Evolutionary conservation across 2,888 invertebrate species (phyloP).

Genomic region (Scaptomyza polygonia): DNA sequence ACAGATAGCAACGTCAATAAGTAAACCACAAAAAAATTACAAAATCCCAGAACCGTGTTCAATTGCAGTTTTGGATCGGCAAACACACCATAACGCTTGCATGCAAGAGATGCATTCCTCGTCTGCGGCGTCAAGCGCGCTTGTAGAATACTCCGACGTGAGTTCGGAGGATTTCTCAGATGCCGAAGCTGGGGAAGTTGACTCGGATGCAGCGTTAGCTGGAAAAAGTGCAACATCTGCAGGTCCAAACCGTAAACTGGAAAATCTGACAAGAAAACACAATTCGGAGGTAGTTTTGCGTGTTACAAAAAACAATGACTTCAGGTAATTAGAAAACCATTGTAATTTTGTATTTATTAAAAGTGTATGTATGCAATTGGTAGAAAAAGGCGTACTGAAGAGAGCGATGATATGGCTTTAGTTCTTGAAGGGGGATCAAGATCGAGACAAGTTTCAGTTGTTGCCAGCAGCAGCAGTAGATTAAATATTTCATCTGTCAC

Average conservation of each 20-base stretch:
- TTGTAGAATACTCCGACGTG: slow-evolving; percentile 93
- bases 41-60: slow-evolving; percentile 6
- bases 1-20: slow-evolving; percentile 9
- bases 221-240: slow-evolving; percentile 20
- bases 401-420: slow-evolving; percentile 53
- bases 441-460: slow-evolving; percentile 55
- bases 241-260: slow-evolving; percentile 48
- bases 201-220: slow-evolving; percentile 81
- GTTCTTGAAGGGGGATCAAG: slow-evolving; percentile 31
- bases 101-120: slow-evolving; percentile 68
- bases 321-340: slow-evolving; percentile 60
- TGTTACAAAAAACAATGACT: slow-evolving; percentile 62
- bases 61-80: slow-evolving; percentile 5
- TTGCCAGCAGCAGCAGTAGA: slow-evolving; percentile 49
- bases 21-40: slow-evolving; percentile 10
- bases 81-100: slow-evolving; percentile 5
- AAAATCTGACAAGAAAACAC: slow-evolving; percentile 49
- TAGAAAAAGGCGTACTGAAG: slow-evolving; percentile 76
- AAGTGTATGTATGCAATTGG: neutral
- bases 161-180: slow-evolving; percentile 95
- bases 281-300: slow-evolving; percentile 45
- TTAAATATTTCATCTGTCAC: slow-evolving; percentile 39
- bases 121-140: slow-evolving; percentile 64
- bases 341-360: neutral
- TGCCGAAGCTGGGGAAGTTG: slow-evolving; percentile 95